Evolutionary conservation across 2,888 invertebrate species (phyloP).

Genomic region (Tetrapedia diversipes): DNA sequence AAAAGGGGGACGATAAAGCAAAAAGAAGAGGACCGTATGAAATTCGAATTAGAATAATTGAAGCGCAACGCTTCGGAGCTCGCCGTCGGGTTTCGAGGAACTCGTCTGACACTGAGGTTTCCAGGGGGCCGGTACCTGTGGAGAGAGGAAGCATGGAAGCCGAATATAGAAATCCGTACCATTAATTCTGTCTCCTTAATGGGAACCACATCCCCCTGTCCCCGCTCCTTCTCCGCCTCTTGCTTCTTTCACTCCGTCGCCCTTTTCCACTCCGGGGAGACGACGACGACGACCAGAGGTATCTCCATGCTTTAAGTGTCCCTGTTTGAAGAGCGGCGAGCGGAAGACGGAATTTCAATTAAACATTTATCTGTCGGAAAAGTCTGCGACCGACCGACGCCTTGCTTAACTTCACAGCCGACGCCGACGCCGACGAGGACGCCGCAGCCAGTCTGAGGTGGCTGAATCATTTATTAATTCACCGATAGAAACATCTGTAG

Average conservation of each 20-base stretch:
- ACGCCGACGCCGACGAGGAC: no score
- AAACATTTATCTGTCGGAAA: slow-evolving; percentile 60
- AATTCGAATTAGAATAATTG: slow-evolving; percentile 24
- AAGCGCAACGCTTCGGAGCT: background rate
- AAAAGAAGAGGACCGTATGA: background rate
- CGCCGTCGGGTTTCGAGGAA: background rate
- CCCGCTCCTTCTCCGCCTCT: background rate
- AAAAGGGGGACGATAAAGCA: no score
- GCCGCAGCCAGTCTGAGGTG: slow-evolving; percentile 12
- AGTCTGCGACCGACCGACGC: slow-evolving; percentile 27
- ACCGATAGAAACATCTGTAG: slow-evolving; percentile 58
- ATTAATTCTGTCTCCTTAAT: slow-evolving; percentile 53
- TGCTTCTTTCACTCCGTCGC: background rate
- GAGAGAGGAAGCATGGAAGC: slow-evolving; percentile 14
- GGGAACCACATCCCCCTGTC: slow-evolving; percentile 13
- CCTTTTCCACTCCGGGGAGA: background rate
- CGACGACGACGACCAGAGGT: slow-evolving; percentile 27
- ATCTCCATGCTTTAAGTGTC: slow-evolving; percentile 51
- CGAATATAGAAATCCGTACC: slow-evolving; percentile 48
- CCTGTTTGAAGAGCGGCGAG: slow-evolving; percentile 41
- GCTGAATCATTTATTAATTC: slow-evolving; percentile 67
- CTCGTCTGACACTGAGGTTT: background rate
- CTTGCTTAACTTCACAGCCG: slow-evolving; percentile 59
- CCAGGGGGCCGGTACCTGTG: background rate
- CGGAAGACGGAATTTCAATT: slow-evolving; percentile 62